These are phyloP conservation scores for Pelvicachromis taeniatus DNA, from an alignment of 2,113 vertebrate genomes.

Conservation along the genomic window DNA sequence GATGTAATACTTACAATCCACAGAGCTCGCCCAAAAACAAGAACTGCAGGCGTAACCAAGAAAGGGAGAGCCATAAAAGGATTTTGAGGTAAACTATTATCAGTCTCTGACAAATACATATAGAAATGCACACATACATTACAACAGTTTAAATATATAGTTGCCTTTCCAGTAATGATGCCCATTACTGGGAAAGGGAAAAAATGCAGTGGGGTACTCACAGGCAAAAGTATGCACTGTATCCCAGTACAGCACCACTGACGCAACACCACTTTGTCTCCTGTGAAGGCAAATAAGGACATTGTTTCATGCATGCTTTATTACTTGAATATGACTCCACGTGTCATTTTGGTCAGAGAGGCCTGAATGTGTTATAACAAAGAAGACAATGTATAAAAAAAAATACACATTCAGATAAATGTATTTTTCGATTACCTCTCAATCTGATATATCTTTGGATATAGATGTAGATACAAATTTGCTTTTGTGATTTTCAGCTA, in stretches of 20 bases:
- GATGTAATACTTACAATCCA: neutral
- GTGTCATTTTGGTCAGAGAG: neutral
- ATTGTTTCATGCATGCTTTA: neutral
- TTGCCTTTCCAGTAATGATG: too few species aligned
- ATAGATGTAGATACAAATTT: neutral
- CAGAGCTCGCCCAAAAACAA: neutral
- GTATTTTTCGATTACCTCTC: neutral
- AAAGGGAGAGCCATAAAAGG: neutral
- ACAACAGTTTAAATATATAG: neutral
- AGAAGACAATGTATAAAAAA: neutral
- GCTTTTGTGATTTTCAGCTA: neutral
- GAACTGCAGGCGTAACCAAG: neutral
- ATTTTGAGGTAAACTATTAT: neutral
- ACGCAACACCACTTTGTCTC: neutral
- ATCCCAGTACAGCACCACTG: constrained; percentile 83
- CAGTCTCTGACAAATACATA: neutral
- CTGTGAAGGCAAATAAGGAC: neutral
- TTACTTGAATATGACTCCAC: neutral
- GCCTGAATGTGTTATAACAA: neutral
- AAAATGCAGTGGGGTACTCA: constrained; percentile 78
- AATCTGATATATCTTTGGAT: neutral
- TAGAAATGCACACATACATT: neutral
- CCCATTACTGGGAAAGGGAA: constrained; percentile 84
- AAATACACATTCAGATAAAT: neutral
- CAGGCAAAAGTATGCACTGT: constrained; percentile 73